Percentiles rank a stretch among this genome's conserved stretches.
phyloP scores from a whole-genome alignment of 2,797 vertebrate species.

The Sebastes kiyomatsui region DNA sequence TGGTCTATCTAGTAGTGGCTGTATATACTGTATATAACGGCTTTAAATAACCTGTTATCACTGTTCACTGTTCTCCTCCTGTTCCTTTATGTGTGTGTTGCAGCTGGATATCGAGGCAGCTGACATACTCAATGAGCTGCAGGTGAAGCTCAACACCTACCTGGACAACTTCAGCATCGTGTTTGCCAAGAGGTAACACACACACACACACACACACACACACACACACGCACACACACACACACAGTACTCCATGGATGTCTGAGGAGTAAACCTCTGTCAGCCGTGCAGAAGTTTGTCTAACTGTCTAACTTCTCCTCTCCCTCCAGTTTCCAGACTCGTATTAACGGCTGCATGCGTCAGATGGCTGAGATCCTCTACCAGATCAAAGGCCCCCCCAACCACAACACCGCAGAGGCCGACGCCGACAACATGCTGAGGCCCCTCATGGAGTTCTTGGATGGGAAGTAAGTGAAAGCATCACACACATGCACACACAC shows the following conservation, averaged over 20 bases:
- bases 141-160: slow-evolving; percentile 86
- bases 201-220: slow-evolving; percentile 5
- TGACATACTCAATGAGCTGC: slow-evolving; percentile 89
- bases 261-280: not conserved
- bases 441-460: slow-evolving; percentile 97
- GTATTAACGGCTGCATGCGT: slow-evolving; percentile 90
- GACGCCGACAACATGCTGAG: slow-evolving; percentile 91
- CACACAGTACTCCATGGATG: not conserved
- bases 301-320: not conserved
- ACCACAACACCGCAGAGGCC: slow-evolving; percentile 90
- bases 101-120: slow-evolving; percentile 94
- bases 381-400: slow-evolving; percentile 93
- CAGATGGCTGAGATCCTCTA: slow-evolving; percentile 94
- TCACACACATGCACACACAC: no score
- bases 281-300: not conserved
- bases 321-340: slow-evolving; percentile 89
- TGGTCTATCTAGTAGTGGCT: not conserved
- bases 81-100: slow-evolving; percentile 4
- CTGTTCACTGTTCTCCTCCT: not conserved
- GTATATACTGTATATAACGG: not conserved
- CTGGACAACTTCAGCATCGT: slow-evolving; percentile 92
- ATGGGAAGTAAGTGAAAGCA: slow-evolving; percentile 89
- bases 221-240: slow-evolving; percentile 9
- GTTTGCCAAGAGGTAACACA: slow-evolving; percentile 92
- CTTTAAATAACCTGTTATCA: not conserved